A percentile compares a stretch with the other conserved stretches of the same genome.
phyloP scores from a whole-genome alignment of 2,888 invertebrate genomes.

The Drosophila basisetae region DNA sequence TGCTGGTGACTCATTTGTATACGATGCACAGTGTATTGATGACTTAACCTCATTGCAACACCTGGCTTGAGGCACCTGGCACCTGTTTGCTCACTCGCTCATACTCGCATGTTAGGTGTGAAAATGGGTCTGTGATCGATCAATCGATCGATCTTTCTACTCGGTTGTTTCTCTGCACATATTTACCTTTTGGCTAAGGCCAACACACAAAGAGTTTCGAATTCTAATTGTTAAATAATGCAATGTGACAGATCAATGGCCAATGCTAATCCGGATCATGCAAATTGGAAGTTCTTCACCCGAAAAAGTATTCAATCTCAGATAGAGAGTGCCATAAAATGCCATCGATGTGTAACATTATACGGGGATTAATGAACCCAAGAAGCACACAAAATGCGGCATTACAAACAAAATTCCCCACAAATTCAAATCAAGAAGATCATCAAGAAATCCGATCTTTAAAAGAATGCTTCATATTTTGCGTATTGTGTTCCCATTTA shows the following conservation, averaged over 20 bases:
- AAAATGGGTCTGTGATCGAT: constrained; percentile 70
- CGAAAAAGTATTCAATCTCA: constrained; percentile 3
- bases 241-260: constrained; percentile 47
- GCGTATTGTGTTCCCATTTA: not conserved
- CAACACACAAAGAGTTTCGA: constrained; percentile 33
- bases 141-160: constrained; percentile 16
- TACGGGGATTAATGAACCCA: not conserved
- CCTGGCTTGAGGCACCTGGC: constrained; percentile 54
- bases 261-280: constrained; percentile 30
- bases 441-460: not conserved
- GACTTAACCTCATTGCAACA: constrained; percentile 77
- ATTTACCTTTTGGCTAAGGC: constrained; percentile 48
- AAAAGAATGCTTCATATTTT: not conserved
- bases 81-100: constrained; percentile 44
- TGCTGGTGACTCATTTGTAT: constrained; percentile 67
- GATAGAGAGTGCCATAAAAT: not conserved
- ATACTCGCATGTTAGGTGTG: constrained; percentile 57
- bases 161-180: constrained; percentile 14
- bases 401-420: not conserved
- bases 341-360: not conserved
- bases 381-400: not conserved
- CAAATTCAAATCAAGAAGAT: constrained; percentile 1
- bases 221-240: constrained; percentile 69
- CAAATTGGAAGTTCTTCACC: constrained; percentile 19
- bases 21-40: constrained; percentile 64